These are phyloP conservation scores for Caerostris extrusa DNA, from an alignment of 1,140 invertebrate genomes.

Conservation along the genomic window DNA sequence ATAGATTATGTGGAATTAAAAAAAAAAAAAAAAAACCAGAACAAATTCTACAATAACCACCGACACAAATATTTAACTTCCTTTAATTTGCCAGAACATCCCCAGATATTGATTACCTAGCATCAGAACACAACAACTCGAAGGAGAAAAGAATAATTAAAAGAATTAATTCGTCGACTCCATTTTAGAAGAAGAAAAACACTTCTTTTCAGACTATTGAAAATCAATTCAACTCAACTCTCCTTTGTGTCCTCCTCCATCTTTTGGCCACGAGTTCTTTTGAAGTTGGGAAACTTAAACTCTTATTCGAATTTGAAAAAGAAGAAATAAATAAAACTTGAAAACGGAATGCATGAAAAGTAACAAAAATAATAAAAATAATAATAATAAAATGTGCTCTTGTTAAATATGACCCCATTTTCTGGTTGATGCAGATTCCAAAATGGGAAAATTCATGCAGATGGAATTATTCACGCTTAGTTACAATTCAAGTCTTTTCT, in stretches of 20 bases:
- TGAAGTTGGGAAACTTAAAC: no score
- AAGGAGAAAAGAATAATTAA: conserved; percentile 26
- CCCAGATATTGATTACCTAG: conserved; percentile 20
- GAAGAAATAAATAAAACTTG: no score
- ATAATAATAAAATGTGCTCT: neutral
- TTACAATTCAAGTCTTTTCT: neutral
- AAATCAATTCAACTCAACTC: conserved; percentile 16
- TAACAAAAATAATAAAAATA: neutral
- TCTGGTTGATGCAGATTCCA: neutral
- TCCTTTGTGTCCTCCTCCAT: neutral
- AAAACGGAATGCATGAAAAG: no score
- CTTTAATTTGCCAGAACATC: conserved; percentile 39
- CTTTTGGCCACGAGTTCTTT: neutral
- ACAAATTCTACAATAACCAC: neutral
- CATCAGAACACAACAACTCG: conserved; percentile 21
- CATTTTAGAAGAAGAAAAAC: conserved; percentile 6
- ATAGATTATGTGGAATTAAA: neutral
- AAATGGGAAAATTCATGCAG: neutral
- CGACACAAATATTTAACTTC: conserved; percentile 36
- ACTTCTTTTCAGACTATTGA: conserved; percentile 2
- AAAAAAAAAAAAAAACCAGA: neutral
- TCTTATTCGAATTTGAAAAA: no score
- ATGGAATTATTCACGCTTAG: neutral
- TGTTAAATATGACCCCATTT: neutral
- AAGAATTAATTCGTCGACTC: conserved; percentile 1